Percentiles rank a stretch among this genome's conserved stretches.
phyloP scores from a whole-genome alignment of 2,888 invertebrate species.

The Fabriciana adippe region DNA sequence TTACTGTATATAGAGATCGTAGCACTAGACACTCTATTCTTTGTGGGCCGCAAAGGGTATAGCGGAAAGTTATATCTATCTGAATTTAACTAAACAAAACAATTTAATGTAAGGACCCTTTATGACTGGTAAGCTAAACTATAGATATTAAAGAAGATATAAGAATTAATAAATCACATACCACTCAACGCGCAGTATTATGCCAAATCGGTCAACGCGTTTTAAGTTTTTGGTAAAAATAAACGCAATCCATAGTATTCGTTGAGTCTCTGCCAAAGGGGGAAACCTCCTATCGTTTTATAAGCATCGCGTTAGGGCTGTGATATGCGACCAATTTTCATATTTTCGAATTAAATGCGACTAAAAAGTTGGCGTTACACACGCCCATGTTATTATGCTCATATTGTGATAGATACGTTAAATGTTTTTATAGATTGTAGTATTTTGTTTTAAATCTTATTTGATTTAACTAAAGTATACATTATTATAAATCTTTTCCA shows the following conservation, averaged over 20 bases:
- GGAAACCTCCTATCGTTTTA: slow-evolving; percentile 28
- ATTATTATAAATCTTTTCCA: too few relatives aligned
- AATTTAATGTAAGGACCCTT: background rate
- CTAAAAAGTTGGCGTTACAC: background rate
- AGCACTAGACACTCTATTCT: too few relatives aligned
- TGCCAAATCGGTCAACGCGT: slow-evolving; percentile 50
- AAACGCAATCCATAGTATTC: slow-evolving; percentile 38
- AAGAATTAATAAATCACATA: slow-evolving; percentile 30
- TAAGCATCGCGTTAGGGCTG: slow-evolving; percentile 23
- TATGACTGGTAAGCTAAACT: background rate
- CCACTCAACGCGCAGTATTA: slow-evolving; percentile 42
- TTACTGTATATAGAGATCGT: too few relatives aligned
- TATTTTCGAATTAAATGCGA: slow-evolving; percentile 5
- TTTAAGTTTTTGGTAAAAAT: slow-evolving; percentile 47
- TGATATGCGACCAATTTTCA: slow-evolving; percentile 11
- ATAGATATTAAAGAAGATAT: slow-evolving; percentile 1
- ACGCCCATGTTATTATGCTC: too few relatives aligned
- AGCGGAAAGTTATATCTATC: too few relatives aligned
- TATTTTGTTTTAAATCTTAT: too few relatives aligned
- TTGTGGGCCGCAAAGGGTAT: too few relatives aligned
- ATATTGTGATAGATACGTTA: too few relatives aligned
- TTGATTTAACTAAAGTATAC: too few relatives aligned
- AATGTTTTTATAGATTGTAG: too few relatives aligned
- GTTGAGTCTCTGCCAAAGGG: slow-evolving; percentile 44
- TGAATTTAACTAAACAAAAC: background rate